These are phyloP conservation scores for Elaeidobius kamerunicus DNA, from an alignment of 2,888 invertebrate genomes.

Conservation along the genomic window DNA sequence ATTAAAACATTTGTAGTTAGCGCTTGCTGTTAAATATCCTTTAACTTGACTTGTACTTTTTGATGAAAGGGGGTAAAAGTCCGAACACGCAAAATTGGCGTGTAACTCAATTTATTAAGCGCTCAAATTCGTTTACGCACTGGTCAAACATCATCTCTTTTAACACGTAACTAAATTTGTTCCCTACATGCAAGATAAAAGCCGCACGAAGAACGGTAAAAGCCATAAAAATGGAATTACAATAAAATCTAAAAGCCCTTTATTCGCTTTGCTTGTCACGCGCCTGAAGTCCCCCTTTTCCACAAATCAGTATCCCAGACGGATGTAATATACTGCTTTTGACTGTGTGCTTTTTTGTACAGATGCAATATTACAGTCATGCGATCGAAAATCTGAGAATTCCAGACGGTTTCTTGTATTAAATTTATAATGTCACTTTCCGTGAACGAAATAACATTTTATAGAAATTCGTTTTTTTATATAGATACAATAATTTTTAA, in stretches of 20 bases:
- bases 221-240: constrained; percentile 31
- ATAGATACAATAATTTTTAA: no score
- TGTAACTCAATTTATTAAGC: neutral
- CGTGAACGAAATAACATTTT: no score
- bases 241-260: constrained; percentile 31
- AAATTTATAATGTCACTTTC: neutral
- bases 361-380: neutral
- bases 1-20: no score
- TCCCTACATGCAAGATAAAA: constrained; percentile 16
- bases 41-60: no score
- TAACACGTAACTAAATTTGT: constrained; percentile 20
- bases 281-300: constrained; percentile 23
- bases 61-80: no score
- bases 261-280: constrained; percentile 23
- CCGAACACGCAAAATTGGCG: no score
- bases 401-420: constrained; percentile 1
- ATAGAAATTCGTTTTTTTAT: no score
- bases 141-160: constrained; percentile 16
- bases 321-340: constrained; percentile 28
- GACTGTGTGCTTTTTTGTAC: constrained; percentile 17
- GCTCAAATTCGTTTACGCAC: neutral
- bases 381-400: constrained; percentile 3
- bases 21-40: no score
- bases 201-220: constrained; percentile 19
- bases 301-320: constrained; percentile 31